Evolutionary conservation across 2,888 invertebrate genomes (phyloP).

Genomic region (Clunio marinus): DNA sequence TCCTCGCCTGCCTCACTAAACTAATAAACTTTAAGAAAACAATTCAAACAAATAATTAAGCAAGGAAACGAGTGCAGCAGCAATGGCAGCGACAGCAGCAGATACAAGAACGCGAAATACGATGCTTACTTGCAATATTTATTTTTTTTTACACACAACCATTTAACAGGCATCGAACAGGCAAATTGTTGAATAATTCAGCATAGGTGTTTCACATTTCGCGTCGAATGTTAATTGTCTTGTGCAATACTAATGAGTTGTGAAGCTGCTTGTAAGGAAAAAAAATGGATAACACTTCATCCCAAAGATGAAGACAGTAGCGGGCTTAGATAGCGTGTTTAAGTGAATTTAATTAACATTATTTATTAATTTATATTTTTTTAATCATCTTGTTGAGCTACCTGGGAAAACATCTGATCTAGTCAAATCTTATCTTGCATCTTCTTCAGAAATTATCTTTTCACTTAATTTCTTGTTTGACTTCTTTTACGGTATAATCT

Average conservation of each 20-base stretch:
- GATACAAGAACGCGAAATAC: conserved; percentile 14
- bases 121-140: conserved; percentile 29
- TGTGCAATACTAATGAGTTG: conserved; percentile 38
- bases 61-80: background rate
- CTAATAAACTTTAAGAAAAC: conserved; percentile 24
- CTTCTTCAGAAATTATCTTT: no score
- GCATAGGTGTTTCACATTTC: conserved; percentile 3
- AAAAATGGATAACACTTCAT: background rate
- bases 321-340: no score
- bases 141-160: background rate
- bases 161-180: background rate
- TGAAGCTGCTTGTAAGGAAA: conserved; percentile 21
- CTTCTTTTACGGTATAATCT: no score
- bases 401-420: no score
- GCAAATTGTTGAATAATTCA: background rate
- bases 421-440: no score
- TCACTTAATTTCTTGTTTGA: no score
- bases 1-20: background rate
- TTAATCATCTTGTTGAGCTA: no score
- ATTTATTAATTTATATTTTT: no score
- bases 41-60: conserved; percentile 34
- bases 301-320: background rate
- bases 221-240: conserved; percentile 33
- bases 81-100: background rate
- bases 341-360: no score